Base-by-base conservation (phyloP, 2,888 invertebrate species). In the Saturnia pavonia region DNA sequence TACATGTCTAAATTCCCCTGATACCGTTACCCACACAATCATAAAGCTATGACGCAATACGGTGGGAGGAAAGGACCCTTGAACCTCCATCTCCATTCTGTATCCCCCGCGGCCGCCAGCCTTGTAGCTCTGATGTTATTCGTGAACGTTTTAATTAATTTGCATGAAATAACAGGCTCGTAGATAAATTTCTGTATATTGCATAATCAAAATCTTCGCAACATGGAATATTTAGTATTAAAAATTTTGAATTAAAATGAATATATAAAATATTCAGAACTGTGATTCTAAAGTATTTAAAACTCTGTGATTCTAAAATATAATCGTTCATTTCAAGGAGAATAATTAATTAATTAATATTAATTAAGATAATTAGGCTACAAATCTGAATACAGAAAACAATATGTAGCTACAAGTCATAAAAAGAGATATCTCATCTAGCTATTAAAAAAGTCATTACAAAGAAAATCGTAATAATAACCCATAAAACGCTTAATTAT, bases 31-130 rank as follows among this genome's bases (percentile, higher is more conserved):
- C 43, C 60, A 40, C 63, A 45, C 68, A 34, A 68, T 63, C 48
- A 34, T 63, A n/a, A 43, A 34, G 63, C 34, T 63, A 63, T 71
- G 70, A 71, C 70, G 70, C 68, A 67, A 71, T 68, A 22, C 70
- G 40, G 45, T 11, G 48, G 67, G 65, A 65, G 65, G 48, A 40
- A 54, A 60, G 45, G 60, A 43, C 19, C 57, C 70, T 40, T 40
- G 22, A 60, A 40, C 22, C 57, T 57, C 22, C 70, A 69, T 60
- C 9, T 60, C 72, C 69, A 25, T 45, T 34, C 14, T 9, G 54
- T 67, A 60, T 40, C 68, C 68, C 43, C 67, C n/a, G 57, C 57
- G 57, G 25, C 57, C 14, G 25, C 25, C 57, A 60, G 27, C 2
- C 34, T 57, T 7, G 40, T 65, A 40, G 65, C 65, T 65, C 65